These are phyloP conservation scores for Mylabris phalerata DNA, from an alignment of 1,140 invertebrate species.

Conservation along the genomic window DNA sequence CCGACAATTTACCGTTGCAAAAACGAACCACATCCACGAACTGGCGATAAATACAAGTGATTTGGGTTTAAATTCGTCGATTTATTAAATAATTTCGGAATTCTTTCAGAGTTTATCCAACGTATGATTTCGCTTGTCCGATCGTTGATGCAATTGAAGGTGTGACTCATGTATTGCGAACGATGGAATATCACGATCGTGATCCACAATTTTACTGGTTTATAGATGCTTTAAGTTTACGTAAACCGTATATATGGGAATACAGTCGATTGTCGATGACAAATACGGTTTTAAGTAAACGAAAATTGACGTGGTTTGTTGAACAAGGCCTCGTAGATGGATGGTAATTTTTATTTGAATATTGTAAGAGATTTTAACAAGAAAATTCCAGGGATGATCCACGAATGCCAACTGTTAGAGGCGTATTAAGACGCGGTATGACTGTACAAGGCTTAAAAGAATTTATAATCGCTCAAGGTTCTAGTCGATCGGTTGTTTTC, in stretches of 20 bases:
- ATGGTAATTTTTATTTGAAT: constrained; percentile 56
- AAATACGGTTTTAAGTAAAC: constrained; percentile 94
- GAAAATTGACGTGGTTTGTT: constrained; percentile 97
- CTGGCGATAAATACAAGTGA: constrained; percentile 90
- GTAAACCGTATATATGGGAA: constrained; percentile 92
- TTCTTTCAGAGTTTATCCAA: constrained; percentile 88
- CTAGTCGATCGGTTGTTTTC: constrained; percentile 91
- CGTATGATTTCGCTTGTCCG: constrained; percentile 99
- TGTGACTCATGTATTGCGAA: constrained; percentile 94
- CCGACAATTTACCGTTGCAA: constrained; percentile 99
- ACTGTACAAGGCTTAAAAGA: constrained; percentile 95
- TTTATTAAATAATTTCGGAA: neutral
- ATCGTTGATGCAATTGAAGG: constrained; percentile 97
- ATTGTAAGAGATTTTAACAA: constrained; percentile 2
- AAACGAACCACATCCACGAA: constrained; percentile 84
- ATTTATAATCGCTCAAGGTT: constrained; percentile 99
- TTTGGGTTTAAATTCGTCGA: neutral
- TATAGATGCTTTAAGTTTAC: constrained; percentile 74
- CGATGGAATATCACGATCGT: constrained; percentile 97
- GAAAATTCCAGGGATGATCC: constrained; percentile 80
- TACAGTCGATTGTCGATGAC: constrained; percentile 90
- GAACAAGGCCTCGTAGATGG: constrained; percentile 88
- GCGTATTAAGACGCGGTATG: constrained; percentile 91
- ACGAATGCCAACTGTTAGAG: constrained; percentile 95
- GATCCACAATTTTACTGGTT: constrained; percentile 99